These are phyloP conservation scores for Oncorhynchus clarkii DNA, from an alignment of 2,113 vertebrate genomes.

Conservation along the genomic window DNA sequence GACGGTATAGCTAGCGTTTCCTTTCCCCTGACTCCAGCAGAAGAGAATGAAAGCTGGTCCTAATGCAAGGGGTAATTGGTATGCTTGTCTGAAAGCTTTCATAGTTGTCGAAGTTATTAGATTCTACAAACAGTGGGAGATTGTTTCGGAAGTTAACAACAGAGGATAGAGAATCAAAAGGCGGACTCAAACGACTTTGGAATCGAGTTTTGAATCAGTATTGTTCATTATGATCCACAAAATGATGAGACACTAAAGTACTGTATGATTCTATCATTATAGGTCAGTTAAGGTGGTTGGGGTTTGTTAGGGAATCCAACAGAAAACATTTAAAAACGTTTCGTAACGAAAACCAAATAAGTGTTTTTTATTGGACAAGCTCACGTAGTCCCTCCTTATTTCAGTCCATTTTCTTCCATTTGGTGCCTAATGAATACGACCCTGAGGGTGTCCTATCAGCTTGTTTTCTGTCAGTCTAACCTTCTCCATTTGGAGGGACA, in stretches of 20 bases:
- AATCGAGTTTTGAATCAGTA: neutral
- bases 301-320: no score
- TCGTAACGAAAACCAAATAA: no score
- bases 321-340: no score
- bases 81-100: slow-evolving; percentile 47
- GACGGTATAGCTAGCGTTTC: slow-evolving; percentile 34
- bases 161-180: neutral
- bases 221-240: neutral
- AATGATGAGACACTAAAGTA: neutral
- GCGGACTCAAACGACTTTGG: neutral
- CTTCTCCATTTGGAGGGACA: no score
- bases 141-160: neutral
- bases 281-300: no score
- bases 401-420: no score
- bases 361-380: no score
- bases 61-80: slow-evolving; percentile 57
- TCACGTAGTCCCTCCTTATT: no score
- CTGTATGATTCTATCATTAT: neutral
- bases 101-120: slow-evolving; percentile 36
- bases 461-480: no score
- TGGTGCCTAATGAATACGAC: neutral
- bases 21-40: slow-evolving; percentile 44
- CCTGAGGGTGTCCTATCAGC: no score
- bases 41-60: slow-evolving; percentile 42
- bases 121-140: slow-evolving; percentile 44